Evolutionary conservation across 2,113 vertebrate species (phyloP), one percentile per base, ranked within the genome.

Genomic region (Pristiophorus japonicus): DNA sequence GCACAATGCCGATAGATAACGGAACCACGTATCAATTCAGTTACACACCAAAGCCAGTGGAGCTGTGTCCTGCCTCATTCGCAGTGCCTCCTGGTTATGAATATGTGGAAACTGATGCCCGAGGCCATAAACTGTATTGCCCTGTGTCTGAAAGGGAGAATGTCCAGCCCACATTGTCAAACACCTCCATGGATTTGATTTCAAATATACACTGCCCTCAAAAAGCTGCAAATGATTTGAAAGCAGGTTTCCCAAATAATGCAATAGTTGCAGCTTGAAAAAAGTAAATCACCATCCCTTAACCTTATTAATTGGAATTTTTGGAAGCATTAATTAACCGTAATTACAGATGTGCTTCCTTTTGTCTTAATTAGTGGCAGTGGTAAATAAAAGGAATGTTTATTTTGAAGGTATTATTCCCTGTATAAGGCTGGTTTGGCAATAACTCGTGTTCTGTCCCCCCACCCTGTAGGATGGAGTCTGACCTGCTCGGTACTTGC

Each of bases 121-220:
- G 38, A 0, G 97, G 97, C 30, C 97, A 97, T 96, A 96, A 11
- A 14, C 16, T 97, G 0, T 97, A 96, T 95, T 95, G 96, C 38
- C 96, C 96, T 0, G 2, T 95, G 38, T 87, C n/a, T 22, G 78
- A 87, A 63, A 73, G 38, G 78, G 78, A 95, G 38, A 59, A 87
- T 65, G 2, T 78, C 62, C 51, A 95, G 12, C 93, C 93, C 66
- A 67, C 5, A 7, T 22, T 45, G 22, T 27, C n/a, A 55, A 62
- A 66, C 70, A 87, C 12, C 47, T 75, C 73, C 24, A 45, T 45
- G 34, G 62, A 95, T 24, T 65, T 42, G 78, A 30, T 95, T 96
- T 96, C 96, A 11, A 45, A 95, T 22, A 78, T 22, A 20, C 65
- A 95, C 0, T 0, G 4, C 24, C 7, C 55, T 95, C 7, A 84